Percentiles rank a stretch among this genome's conserved stretches.
Conservation (phyloP, 2,797 vertebrate genomes). For the Lagothrix lagotricha region DNA sequence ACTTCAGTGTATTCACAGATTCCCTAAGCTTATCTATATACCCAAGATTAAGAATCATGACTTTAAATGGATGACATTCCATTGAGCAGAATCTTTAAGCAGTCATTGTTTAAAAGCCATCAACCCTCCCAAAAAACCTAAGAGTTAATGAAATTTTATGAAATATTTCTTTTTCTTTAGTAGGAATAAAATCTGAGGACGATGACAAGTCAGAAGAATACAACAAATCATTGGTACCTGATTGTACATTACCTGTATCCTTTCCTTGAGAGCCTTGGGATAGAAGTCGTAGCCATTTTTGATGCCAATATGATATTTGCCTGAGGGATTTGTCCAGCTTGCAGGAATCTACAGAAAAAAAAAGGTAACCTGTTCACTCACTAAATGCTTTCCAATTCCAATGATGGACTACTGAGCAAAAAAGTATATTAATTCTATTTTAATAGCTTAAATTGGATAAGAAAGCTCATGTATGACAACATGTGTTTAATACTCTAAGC, state of each 20-base stretch:
- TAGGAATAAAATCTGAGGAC: constrained; percentile 24
- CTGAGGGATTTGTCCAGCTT: constrained; percentile 95
- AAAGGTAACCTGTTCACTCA: not conserved
- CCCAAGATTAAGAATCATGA: not conserved
- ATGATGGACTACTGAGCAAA: not conserved
- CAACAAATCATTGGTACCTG: not conserved
- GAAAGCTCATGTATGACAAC: not conserved
- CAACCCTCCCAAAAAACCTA: not conserved
- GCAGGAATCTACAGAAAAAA: constrained; percentile 88
- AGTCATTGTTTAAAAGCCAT: not conserved
- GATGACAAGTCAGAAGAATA: not conserved
- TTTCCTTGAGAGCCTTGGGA: constrained; percentile 98
- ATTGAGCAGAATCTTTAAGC: not conserved
- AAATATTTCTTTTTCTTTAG: not conserved
- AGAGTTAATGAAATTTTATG: not conserved
- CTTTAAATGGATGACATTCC: not conserved
- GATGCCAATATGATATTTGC: constrained; percentile 96
- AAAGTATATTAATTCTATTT: not conserved
- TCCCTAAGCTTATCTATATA: not conserved
- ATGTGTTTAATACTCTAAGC: not conserved
- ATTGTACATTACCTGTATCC: constrained; percentile 92
- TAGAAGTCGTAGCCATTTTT: constrained; percentile 99
- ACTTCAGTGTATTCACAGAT: not conserved
- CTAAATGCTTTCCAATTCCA: not conserved
- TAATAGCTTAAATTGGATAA: not conserved